Evolutionary conservation across 1,140 invertebrate species (phyloP), one percentile per base, ranked within the genome.

Genomic region (Lerema accius): DNA sequence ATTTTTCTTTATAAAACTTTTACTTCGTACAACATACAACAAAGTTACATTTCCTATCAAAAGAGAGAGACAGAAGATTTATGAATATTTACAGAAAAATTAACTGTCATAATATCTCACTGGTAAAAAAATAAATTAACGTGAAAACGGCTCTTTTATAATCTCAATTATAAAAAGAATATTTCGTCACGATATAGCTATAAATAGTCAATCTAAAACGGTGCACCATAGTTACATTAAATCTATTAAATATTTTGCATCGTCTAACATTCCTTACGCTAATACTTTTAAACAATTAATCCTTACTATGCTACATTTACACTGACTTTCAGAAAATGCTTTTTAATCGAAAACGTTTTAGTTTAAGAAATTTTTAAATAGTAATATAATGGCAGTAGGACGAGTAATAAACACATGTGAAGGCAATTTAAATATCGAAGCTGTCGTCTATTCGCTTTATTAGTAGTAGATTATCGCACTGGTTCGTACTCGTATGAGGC

Each of bases 11-110:
- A 78, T 76, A 77, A 78, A 83, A 68, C n/a, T 76, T 78, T 71
- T 65, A 78, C 66, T 80, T 72, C 66, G 65, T 65, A 78, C 72
- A 82, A 84, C 78, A 79, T 71, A 83, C 75, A 83, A 79, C 70
- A 77, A 76, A 63, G 68, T 71, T 63, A 64, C 59, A 71, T 69
- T 73, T 81, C 64, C 60, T 67, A 75, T 68, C 65, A 65, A 71
- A 75, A 70, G 69, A 72, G 67, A 74, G 61, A 65, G 73, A 75
- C 64, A 78, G 67, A 72, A 72, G 67, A 69, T 66, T 74, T 61
- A 68, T 35, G 69, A 80, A 73, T 88, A 89, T 89, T 86, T 89
- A 89, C 85, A 89, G 76, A 84, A 84, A 81, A 76, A 74, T 61
- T 64, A 71, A 66, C 35, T 63, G 5, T 55, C 40, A 50, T 50